Evolutionary conservation across 1,140 invertebrate species (phyloP).

Genomic region (Drosophila ficusphila): DNA sequence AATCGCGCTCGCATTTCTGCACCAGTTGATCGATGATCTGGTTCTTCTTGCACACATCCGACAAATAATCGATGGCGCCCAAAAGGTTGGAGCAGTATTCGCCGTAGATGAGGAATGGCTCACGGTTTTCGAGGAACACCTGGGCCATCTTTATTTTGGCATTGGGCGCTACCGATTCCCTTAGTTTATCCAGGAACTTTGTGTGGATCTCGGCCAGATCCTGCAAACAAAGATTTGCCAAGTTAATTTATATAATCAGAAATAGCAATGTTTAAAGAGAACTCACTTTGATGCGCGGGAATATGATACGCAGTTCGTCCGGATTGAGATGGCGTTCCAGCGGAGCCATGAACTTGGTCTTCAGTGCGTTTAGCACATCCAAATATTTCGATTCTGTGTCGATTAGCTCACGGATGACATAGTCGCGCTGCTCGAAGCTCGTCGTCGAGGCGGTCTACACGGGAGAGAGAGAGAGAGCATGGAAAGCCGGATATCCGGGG

Average conservation of each 20-base stretch:
- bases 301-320: conserved; percentile 92
- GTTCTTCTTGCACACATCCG: conserved; percentile 89
- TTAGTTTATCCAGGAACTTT: conserved; percentile 91
- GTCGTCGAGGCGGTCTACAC: conserved; percentile 86
- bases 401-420: conserved; percentile 97
- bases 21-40: conserved; percentile 79
- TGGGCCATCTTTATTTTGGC: conserved; percentile 86
- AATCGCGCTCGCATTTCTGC: conserved; percentile 94
- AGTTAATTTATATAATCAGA: background rate
- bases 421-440: conserved; percentile 95
- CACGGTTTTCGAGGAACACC: conserved; percentile 95
- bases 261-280: too few relatives aligned
- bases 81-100: conserved; percentile 97
- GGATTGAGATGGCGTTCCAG: conserved; percentile 89
- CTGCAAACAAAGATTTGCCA: conserved; percentile 85
- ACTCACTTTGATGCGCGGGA: conserved; percentile 94
- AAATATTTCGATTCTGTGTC: conserved; percentile 99
- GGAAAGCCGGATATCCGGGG: too few relatives aligned
- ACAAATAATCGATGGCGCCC: conserved; percentile 90
- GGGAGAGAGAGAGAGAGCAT: background rate
- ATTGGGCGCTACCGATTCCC: conserved; percentile 87
- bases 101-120: conserved; percentile 96
- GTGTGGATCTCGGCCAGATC: conserved; percentile 94
- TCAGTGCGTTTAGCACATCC: conserved; percentile 95
- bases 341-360: conserved; percentile 91